Evolutionary conservation across 1,140 invertebrate species (phyloP).

Genomic region (Apolygus lucorum): DNA sequence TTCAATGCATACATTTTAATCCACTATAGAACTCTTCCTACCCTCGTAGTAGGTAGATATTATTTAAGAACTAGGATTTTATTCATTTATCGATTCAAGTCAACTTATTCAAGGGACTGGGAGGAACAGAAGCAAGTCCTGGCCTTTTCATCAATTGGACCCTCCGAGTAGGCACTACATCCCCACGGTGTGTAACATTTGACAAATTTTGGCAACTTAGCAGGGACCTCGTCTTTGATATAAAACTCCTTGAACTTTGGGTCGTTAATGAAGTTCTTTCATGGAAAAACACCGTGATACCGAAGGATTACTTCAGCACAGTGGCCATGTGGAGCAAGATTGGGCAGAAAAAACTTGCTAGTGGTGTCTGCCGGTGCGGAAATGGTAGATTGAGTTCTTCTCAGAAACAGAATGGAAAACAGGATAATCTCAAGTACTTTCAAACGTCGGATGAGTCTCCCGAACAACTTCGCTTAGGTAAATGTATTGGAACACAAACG

Average conservation of each 20-base stretch:
- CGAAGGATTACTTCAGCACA: background rate
- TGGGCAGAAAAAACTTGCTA: background rate
- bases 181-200: background rate
- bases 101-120: conserved; percentile 3
- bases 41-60: no score
- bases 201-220: background rate
- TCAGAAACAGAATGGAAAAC: no score
- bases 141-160: conserved; percentile 1
- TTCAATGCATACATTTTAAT: no score
- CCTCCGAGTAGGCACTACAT: background rate
- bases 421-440: no score
- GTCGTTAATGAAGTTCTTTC: background rate
- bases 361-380: no score
- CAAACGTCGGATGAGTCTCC: no score
- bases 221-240: background rate
- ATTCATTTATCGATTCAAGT: no score
- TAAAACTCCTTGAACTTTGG: background rate
- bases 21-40: no score
- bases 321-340: background rate
- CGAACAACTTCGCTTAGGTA: no score
- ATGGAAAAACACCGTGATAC: background rate
- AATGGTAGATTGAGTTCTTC: no score
- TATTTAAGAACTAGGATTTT: no score
- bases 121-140: background rate
- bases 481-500: no score